Evolutionary conservation across 2,797 vertebrate species (phyloP), one percentile per base, ranked within the genome.

Genomic region (Tragopan temminckii): DNA sequence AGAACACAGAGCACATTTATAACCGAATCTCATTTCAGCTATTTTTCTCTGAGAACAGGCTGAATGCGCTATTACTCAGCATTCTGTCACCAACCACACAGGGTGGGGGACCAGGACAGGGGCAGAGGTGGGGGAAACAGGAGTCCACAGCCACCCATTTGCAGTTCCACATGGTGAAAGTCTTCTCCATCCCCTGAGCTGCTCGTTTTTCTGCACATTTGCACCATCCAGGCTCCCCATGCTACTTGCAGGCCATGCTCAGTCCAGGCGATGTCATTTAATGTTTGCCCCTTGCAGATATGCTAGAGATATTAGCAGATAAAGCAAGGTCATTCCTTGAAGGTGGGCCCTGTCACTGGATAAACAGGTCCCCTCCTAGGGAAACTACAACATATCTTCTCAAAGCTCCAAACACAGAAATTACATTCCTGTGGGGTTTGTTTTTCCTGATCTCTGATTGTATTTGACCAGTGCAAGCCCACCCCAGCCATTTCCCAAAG

Each of bases 61-160:
- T 64, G 77, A 87, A 61, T 13, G 12, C 23, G 29, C 40, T 45
- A 31, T 23, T 81, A 24, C 38, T 46, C 3, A 0, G 27, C 46
- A 10, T 0, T 0, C 33, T 33, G 18, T 20, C 71, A 1, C 20
- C 55, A 45, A 12, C 35, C 19, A 46, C 1, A 1, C 3, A 1
- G 6, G 4, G 21, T 19, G 75, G 55, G 76, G 33, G 71, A 94
- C 57, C 21, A 61, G 67, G 35, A 69, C 64, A 63, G 14, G 4
- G 64, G 64, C 27, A 63, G 40, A 63, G 27, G 38, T 19, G 40
- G 19, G 14, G 43, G 40, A 8, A 8, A 23, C 15, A 16, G 48
- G 43, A 35, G 43, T 15, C n/a, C 42, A 64, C 14, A 64, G 50
- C 66, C 59, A 33, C 36, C 11, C 21, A 11, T 53, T 40, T 36